Base-by-base conservation (phyloP, 2,888 invertebrate genomes). In the Spilosoma lubricipeda region DNA sequence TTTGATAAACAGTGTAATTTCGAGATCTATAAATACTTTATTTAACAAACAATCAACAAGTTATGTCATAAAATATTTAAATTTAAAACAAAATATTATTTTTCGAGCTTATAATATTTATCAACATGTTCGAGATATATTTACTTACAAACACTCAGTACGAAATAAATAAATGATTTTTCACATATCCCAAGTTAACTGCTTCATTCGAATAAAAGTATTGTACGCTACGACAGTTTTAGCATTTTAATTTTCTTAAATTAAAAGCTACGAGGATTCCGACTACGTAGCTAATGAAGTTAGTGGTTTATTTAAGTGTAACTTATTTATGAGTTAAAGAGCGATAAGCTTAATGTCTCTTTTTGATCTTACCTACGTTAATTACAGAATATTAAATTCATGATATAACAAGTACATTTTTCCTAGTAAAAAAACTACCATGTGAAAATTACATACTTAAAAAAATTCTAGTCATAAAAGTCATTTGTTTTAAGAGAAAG, bases 291-390 rank as follows among this genome's bases (percentile, higher is more conserved):
- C 59, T 56, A 59, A 72, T 13, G 3, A 67, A 72, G 42, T 67
- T 70, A 18, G 59, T 63, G 20, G 59, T 39, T 59, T 70, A 70
- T 59, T 59, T 67, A 23, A 48, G 20, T 68, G 2, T 33, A 68
- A 68, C 68, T 68, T 68, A 63, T 59, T 42, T 63, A 63, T 59
- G 30, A 27, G 30, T 42, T 59, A 20, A 11, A 42, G 20, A 59
- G 42, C 39, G 42, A 70, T 42, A 30, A 63, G 59, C 30, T 30
- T 45, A 20, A 59, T 30, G 5, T 48, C 9, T 48, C 15, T 42
- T 48, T 56, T 63, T 9, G 2, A 30, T 70, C 42, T 8, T 63
- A 59, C 11, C 18, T 59, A 30, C 30, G 7, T 20, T 70, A 18
- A 27, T 63, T 30, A 70, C 42, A 15, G 42, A 45, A 67, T 9